Evolutionary conservation across 2,797 vertebrate species (phyloP).

Genomic region (Aulostomus chinensis): DNA sequence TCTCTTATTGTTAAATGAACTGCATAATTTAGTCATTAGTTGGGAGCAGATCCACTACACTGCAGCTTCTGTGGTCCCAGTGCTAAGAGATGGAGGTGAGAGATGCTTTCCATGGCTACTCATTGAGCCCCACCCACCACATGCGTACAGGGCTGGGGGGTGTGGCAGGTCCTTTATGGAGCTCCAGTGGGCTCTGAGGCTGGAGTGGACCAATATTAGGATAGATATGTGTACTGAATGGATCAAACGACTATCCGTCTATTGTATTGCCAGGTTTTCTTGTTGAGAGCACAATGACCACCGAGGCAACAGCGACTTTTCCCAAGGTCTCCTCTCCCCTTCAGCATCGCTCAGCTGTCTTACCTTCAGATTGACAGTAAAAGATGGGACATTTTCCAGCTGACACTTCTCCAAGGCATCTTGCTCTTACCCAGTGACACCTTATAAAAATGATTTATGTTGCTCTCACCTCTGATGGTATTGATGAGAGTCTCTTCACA

Average conservation of each 20-base stretch:
- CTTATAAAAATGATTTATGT: conserved; percentile 53
- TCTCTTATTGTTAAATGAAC: conserved; percentile 50
- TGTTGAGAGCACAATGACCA: conserved; percentile 45
- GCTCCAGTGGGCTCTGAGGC: conserved; percentile 29
- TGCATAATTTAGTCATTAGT: conserved; percentile 22
- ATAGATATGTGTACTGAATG: conserved; percentile 18
- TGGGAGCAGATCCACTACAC: conserved; percentile 30
- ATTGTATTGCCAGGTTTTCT: conserved; percentile 22
- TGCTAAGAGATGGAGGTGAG: conserved; percentile 19
- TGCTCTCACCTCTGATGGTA: conserved; percentile 43
- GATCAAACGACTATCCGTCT: conserved; percentile 27
- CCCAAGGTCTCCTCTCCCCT: conserved; percentile 40
- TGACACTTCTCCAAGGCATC: conserved; percentile 36
- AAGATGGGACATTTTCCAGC: conserved; percentile 40
- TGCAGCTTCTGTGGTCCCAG: conserved; percentile 7
- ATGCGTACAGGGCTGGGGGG: neutral
- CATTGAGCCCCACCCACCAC: neutral
- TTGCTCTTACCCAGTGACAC: conserved; percentile 40
- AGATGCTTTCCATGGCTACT: conserved; percentile 17
- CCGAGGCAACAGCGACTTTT: conserved; percentile 48
- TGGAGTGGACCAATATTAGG: conserved; percentile 38
- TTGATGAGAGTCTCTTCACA: conserved; percentile 20
- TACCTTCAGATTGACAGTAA: conserved; percentile 39
- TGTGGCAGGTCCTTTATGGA: conserved; percentile 2
- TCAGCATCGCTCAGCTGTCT: conserved; percentile 44